phyloP scores from a whole-genome alignment of 2,888 invertebrate genomes.

The Himalopsyche kuldschensis region DNA sequence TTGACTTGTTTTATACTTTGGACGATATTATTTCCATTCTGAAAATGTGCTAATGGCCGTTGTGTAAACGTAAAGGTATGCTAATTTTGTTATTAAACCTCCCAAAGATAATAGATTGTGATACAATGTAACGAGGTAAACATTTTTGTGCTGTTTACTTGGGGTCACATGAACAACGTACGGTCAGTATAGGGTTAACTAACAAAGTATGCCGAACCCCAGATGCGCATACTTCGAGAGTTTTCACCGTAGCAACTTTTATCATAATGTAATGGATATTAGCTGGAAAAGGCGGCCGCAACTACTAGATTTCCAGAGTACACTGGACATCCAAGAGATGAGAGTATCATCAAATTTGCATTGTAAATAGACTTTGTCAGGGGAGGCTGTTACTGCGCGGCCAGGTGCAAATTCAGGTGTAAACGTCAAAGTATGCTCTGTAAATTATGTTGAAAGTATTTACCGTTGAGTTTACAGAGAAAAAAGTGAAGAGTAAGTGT shows the following conservation, averaged over 20 bases:
- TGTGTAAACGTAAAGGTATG: not conserved
- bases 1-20: too few species aligned
- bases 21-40: too few species aligned
- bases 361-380: slow-evolving; percentile 4
- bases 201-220: not conserved
- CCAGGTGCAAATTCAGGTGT: not conserved
- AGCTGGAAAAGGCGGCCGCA: not conserved
- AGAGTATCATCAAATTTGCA: slow-evolving; percentile 16
- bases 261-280: slow-evolving; percentile 6
- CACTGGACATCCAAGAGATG: slow-evolving; percentile 3
- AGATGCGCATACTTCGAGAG: not conserved
- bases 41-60: not conserved
- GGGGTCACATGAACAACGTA: not conserved
- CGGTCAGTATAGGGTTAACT: not conserved
- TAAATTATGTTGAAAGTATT: not conserved
- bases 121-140: not conserved
- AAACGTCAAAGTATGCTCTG: not conserved
- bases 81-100: not conserved
- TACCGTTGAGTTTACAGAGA: not conserved
- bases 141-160: not conserved
- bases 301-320: not conserved
- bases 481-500: not conserved
- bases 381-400: not conserved
- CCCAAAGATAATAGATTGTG: not conserved
- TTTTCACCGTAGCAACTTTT: slow-evolving; percentile 8